Conservation (phyloP, 2,888 invertebrate species). For the Drosophila rubida region DNA sequence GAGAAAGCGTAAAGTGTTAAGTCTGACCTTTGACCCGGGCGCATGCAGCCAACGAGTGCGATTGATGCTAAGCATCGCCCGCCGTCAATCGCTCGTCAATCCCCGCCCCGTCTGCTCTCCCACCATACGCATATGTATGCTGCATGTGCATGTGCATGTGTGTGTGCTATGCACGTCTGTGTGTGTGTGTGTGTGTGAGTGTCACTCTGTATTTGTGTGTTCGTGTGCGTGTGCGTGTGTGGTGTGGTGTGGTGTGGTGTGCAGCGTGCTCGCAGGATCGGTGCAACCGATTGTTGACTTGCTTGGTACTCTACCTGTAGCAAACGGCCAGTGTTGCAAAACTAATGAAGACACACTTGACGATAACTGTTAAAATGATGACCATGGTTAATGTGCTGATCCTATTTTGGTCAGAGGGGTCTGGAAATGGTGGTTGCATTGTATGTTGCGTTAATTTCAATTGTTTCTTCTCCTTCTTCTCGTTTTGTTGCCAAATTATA, state of each 20-base stretch:
- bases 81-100: conserved; percentile 9
- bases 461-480: conserved; percentile 1
- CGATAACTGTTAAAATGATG: conserved; percentile 95
- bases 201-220: conserved; percentile 6
- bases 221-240: conserved; percentile 19
- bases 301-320: conserved; percentile 92
- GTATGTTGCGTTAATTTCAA: conserved; percentile 47
- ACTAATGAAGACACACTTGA: conserved; percentile 97
- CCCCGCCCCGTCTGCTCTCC: conserved; percentile 9
- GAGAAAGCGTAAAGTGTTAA: conserved; percentile 18
- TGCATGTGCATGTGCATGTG: too few relatives aligned
- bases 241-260: conserved; percentile 19
- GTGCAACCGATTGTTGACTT: conserved; percentile 65
- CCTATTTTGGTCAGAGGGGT: conserved; percentile 91
- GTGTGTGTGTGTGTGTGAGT: conserved; percentile 12
- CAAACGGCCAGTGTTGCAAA: conserved; percentile 97
- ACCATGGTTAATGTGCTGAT: conserved; percentile 96
- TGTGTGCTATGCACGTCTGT: too few relatives aligned
- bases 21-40: conserved; percentile 40
- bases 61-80: conserved; percentile 7
- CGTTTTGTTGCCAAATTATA: neutral
- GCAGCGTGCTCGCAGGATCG: conserved; percentile 36
- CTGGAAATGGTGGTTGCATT: conserved; percentile 86
- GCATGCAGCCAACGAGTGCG: conserved; percentile 38
- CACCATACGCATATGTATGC: conserved; percentile 7